Conservation (phyloP, 2,113 vertebrate genomes). For the Hyperopisus bebe region DNA sequence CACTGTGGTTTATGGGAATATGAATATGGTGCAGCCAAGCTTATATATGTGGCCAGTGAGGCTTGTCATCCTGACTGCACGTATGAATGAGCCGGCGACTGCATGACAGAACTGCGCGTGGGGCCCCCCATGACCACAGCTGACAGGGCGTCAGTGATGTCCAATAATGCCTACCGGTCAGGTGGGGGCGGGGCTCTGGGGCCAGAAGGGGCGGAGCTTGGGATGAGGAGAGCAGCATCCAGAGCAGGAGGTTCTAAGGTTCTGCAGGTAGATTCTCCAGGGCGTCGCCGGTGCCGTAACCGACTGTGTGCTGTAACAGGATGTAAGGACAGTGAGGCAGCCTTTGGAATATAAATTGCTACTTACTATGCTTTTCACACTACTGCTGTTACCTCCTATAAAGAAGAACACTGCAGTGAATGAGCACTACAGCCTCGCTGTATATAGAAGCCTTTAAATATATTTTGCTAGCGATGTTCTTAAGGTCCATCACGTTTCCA, state of each 20-base stretch:
- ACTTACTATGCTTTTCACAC: slow-evolving; percentile 11
- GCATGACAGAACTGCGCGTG: background rate
- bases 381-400: background rate
- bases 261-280: background rate
- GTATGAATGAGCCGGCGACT: background rate
- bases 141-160: too few relatives aligned
- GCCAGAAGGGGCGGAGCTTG: slow-evolving; percentile 70
- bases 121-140: background rate
- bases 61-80: background rate
- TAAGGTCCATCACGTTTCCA: background rate
- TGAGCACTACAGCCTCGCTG: background rate
- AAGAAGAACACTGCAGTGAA: background rate
- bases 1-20: background rate
- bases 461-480: background rate
- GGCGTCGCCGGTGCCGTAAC: too few relatives aligned
- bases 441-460: background rate
- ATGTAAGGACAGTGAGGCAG: background rate
- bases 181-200: slow-evolving; percentile 68
- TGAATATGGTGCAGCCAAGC: background rate
- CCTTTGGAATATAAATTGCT: slow-evolving; percentile 9
- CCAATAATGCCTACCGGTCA: slow-evolving; percentile 69
- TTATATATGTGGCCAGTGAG: background rate
- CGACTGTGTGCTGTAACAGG: background rate
- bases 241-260: background rate
- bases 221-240: slow-evolving; percentile 83